Conservation (phyloP, 1,140 invertebrate genomes). For the Panagrolaimus sp. region DNA sequence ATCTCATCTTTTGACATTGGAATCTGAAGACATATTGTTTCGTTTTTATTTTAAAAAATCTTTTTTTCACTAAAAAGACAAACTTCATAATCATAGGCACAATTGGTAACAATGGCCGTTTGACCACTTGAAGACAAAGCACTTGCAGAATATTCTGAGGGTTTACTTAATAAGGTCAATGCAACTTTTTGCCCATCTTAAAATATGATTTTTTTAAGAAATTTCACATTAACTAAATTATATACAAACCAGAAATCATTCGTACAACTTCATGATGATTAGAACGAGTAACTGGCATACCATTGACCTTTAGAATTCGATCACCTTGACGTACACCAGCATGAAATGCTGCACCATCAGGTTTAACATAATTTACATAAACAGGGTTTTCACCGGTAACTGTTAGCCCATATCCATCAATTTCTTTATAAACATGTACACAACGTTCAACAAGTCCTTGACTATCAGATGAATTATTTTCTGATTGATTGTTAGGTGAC, state of each 20-base stretch:
- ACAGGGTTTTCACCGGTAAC: constrained; percentile 94
- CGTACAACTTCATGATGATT: constrained; percentile 87
- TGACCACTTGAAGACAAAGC: constrained; percentile 12
- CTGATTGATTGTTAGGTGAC: no score
- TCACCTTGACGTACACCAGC: constrained; percentile 86
- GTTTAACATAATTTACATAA: constrained; percentile 69
- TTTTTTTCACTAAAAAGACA: background rate
- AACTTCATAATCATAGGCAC: constrained; percentile 13
- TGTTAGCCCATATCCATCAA: constrained; percentile 90
- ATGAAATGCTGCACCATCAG: constrained; percentile 58
- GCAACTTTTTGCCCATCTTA: constrained; percentile 62
- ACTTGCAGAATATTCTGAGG: constrained; percentile 34
- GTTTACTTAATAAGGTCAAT: constrained; percentile 61
- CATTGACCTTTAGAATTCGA: constrained; percentile 90
- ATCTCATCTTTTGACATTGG: constrained; percentile 6
- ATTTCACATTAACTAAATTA: constrained; percentile 32
- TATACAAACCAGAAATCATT: constrained; percentile 84
- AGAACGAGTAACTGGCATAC: constrained; percentile 76
- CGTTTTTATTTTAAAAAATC: background rate
- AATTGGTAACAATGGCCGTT: background rate
- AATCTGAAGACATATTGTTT: background rate
- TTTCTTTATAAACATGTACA: constrained; percentile 81
- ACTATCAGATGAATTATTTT: background rate
- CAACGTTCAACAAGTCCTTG: constrained; percentile 57
- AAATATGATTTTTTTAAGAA: background rate